Evolutionary conservation across 37 sponge, comb jelly and placozoan genomes (phyloP).

Genomic region (Tethya wilhelma): DNA sequence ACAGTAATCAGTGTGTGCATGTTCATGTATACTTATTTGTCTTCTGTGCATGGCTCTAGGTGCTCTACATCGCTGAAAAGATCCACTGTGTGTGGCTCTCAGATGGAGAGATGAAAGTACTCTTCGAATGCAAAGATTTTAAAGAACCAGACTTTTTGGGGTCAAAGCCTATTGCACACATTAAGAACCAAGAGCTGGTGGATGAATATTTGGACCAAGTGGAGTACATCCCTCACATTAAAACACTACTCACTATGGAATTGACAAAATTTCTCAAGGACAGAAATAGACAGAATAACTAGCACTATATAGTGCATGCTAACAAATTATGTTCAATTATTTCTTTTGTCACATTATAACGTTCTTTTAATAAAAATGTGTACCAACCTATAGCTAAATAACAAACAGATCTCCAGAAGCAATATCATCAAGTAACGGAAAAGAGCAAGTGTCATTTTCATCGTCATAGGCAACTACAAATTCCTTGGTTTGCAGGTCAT

Average conservation of each 20-base stretch:
- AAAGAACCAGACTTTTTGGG: not conserved
- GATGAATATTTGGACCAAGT: slow-evolving; percentile 17
- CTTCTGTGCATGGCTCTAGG: too few species aligned
- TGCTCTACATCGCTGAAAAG: slow-evolving; percentile 42
- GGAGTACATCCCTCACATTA: slow-evolving; percentile 39
- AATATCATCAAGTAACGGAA: slow-evolving; percentile 37
- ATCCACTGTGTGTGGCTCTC: slow-evolving; percentile 53
- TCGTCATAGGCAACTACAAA: slow-evolving; percentile 37
- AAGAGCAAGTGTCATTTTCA: slow-evolving; percentile 28
- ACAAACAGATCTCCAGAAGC: slow-evolving; percentile 29
- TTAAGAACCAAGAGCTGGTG: slow-evolving; percentile 34
- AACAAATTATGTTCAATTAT: not conserved
- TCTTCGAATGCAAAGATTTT: slow-evolving; percentile 43
- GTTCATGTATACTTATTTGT: too few species aligned
- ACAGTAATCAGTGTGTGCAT: too few species aligned
- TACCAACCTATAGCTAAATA: not conserved
- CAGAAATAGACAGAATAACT: not conserved
- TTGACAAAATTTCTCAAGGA: too few species aligned
- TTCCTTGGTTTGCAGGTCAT: slow-evolving; percentile 6
- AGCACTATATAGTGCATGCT: not conserved
- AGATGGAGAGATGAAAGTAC: slow-evolving; percentile 54
- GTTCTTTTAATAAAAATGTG: not conserved
- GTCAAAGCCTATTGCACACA: not conserved
- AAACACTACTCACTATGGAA: slow-evolving; percentile 23
- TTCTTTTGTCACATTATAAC: not conserved